Base-by-base conservation (phyloP, 2,888 invertebrate species). In the Leuctra nigra region DNA sequence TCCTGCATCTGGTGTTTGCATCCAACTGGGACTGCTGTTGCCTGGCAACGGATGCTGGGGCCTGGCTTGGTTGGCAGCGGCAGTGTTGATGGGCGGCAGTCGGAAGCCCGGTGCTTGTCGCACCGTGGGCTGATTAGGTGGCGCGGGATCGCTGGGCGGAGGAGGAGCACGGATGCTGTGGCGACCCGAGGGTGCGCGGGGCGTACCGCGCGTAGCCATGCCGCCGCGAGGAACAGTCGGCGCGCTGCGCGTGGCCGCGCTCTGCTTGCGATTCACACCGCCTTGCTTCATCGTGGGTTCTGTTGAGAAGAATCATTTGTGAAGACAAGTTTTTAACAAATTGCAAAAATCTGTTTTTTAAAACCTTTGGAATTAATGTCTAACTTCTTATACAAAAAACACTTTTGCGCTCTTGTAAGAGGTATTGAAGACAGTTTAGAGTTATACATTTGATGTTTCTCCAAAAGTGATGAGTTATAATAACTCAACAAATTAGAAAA, bases 61-160 rank as follows among this genome's bases (percentile, higher is more conserved):
- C 24, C 53, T 16, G 3, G 11, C 16, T 2, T 11, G 33, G 1
- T 3, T 9, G 1, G 1, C 46, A 18, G 22, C 25, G 7, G 38
- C 35, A n/a, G 11, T 14, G 13, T 29, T 22, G 29, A 53, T 7
- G 3, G 24, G 64, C 1, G 38, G 57, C 48, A 50, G 46, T 9
- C 22, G 18, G 46, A 33, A 54, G 29, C 33, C 54, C 35, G 29
- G 52, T 18, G n/a, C 50, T 7, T 22, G 62, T 61, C 68, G 64
- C 33, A 68, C 62, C 53, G 69, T 66, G 14, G 73, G 71, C 59
- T 74, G 73, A 61, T 72, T 72, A 1, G 73, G 70, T 1, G 76
- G 75, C 1, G 75, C 73, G 1, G 75, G 75, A 33, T 72, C 73
- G 11, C 71, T 68, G 0, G 75, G 74, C 4, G 75, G 75, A 2